Conservation (phyloP, 1,140 invertebrate species). For the Zaprionus kolodkinae region DNA sequence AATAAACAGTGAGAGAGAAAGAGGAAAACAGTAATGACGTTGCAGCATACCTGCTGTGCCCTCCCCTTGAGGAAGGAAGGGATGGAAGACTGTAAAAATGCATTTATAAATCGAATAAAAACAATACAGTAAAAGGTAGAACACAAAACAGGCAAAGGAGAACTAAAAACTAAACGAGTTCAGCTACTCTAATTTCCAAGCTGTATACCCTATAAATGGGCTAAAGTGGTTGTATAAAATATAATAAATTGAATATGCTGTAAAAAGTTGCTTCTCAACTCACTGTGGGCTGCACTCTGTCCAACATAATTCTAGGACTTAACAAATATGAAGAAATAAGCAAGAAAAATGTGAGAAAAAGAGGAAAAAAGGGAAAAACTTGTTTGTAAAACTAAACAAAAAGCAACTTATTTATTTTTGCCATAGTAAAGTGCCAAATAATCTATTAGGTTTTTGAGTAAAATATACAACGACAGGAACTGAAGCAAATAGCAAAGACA, state of each 20-base stretch:
- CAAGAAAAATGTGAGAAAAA: not conserved
- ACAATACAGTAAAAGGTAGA: not conserved
- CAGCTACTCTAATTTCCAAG: not conserved
- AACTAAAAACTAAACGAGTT: not conserved
- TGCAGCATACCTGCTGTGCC: constrained; percentile 40
- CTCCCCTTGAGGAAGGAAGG: not conserved
- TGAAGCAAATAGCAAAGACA: constrained; percentile 20
- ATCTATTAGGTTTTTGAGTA: constrained; percentile 67
- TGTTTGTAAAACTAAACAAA: constrained; percentile 27
- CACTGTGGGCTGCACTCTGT: constrained; percentile 5
- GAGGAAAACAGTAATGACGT: constrained; percentile 44
- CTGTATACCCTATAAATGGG: not conserved
- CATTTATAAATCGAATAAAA: constrained; percentile 13
- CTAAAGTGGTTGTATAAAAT: too few species aligned
- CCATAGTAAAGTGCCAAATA: constrained; percentile 58
- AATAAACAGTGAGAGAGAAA: constrained; percentile 46
- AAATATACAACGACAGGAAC: constrained; percentile 45
- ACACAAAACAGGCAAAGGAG: not conserved
- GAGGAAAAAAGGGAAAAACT: not conserved
- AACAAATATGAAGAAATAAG: constrained; percentile 14
- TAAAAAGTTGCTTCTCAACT: too few species aligned
- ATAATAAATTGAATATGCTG: too few species aligned
- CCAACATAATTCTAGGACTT: constrained; percentile 49
- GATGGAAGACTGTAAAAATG: not conserved
- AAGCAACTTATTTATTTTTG: constrained; percentile 43